Evolutionary conservation across 2,797 vertebrate species (phyloP).

Genomic region (Sebastes steindachneri): DNA sequence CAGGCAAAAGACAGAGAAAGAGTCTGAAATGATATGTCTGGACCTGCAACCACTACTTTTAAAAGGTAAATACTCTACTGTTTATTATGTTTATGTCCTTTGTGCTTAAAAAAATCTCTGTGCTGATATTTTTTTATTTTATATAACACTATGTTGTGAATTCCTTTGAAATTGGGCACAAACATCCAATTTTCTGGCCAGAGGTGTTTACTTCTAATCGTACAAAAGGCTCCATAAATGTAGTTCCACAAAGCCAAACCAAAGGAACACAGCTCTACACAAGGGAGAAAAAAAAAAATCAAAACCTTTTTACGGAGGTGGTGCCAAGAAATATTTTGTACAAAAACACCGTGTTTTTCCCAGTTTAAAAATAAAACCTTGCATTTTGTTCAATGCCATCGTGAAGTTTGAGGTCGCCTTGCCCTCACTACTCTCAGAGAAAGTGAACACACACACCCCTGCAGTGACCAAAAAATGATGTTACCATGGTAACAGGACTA

Average conservation of each 20-base stretch:
- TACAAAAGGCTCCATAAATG: not conserved
- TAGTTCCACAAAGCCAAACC: not conserved
- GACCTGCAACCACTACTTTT: not conserved
- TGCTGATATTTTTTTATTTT: not conserved
- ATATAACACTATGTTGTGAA: not conserved
- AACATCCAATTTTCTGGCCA: not conserved
- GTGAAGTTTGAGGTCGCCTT: constrained; percentile 5
- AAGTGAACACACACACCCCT: constrained; percentile 15
- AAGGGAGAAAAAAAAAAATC: not conserved
- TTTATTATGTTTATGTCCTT: not conserved
- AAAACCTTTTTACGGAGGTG: not conserved
- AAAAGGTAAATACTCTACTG: not conserved
- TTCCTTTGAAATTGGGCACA: not conserved
- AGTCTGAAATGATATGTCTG: not conserved
- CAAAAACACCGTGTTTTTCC: not conserved
- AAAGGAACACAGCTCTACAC: not conserved
- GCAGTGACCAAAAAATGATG: constrained; percentile 15
- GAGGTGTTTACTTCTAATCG: not conserved
- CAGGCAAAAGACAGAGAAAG: not conserved
- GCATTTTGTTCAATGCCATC: constrained; percentile 10
- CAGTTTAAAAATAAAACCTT: constrained; percentile 3
- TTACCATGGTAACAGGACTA: constrained; percentile 46
- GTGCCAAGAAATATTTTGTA: constrained; percentile 1
- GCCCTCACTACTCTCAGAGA: not conserved
- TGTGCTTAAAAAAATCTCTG: not conserved